Percentiles rank a stretch among this genome's conserved stretches.
Conservation (phyloP, 1,140 invertebrate species). For the Plutomurus gul region DNA sequence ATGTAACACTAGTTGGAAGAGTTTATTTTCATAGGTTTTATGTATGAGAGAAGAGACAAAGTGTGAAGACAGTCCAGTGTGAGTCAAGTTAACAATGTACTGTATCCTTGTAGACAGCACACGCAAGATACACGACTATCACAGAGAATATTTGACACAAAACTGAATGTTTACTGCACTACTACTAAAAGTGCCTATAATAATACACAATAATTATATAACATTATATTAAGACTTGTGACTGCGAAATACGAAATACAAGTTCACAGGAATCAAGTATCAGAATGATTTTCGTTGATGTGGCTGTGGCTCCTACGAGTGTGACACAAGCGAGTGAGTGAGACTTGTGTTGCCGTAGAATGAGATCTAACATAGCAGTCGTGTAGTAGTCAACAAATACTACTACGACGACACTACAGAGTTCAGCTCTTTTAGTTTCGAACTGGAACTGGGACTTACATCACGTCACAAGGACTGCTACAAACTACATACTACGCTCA, state of each 20-base stretch:
- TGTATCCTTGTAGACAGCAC: not conserved
- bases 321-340: not conserved
- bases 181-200: not conserved
- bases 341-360: not conserved
- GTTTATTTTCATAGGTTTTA: not conserved
- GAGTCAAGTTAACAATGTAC: not conserved
- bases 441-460: not conserved
- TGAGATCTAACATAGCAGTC: not conserved
- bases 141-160: not conserved
- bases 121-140: no score
- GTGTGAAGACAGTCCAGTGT: not conserved
- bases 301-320: not conserved
- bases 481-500: no score
- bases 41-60: not conserved
- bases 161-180: not conserved
- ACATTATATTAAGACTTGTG: no score
- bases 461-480: constrained; percentile 1
- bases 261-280: constrained; percentile 20
- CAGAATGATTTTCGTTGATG: constrained; percentile 20
- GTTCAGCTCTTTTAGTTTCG: not conserved
- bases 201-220: no score
- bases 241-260: not conserved
- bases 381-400: constrained; percentile 11
- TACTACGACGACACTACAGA: not conserved
- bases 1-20: constrained; percentile 11